Evolutionary conservation across 2,113 vertebrate species (phyloP).

Genomic region (Crotalus tigris): DNA sequence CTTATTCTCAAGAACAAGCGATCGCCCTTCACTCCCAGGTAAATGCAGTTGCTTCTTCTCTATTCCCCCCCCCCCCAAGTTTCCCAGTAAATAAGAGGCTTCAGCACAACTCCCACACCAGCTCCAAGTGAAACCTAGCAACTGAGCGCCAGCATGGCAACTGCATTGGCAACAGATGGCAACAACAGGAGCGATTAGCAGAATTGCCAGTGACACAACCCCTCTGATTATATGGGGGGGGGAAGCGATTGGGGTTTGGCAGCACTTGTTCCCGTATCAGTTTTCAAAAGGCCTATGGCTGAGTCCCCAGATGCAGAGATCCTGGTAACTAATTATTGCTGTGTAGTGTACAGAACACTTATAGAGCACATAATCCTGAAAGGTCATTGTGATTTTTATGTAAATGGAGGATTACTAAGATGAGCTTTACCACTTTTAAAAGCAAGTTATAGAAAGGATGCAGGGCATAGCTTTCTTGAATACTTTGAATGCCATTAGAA

Average conservation of each 20-base stretch:
- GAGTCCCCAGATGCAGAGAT: not conserved
- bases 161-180: conserved; percentile 21
- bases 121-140: conserved; percentile 60
- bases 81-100: conserved; percentile 31
- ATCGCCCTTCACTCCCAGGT: not conserved
- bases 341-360: not conserved
- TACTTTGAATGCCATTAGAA: not conserved
- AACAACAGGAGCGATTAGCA: not conserved
- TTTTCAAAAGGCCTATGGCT: not conserved
- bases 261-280: not conserved
- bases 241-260: not conserved
- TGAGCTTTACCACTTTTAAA: not conserved
- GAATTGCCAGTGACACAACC: conserved; percentile 3
- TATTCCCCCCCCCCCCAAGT: not conserved
- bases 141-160: conserved; percentile 57
- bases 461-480: not conserved
- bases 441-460: not conserved
- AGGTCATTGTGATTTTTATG: not conserved
- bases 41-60: not conserved
- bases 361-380: not conserved
- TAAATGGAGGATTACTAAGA: not conserved
- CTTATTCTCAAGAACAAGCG: not conserved
- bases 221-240: not conserved
- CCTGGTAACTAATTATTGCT: not conserved
- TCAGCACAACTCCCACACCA: conserved; percentile 57